Evolutionary conservation across 2,113 vertebrate species (phyloP).

Genomic region (Terrapene triunguis): DNA sequence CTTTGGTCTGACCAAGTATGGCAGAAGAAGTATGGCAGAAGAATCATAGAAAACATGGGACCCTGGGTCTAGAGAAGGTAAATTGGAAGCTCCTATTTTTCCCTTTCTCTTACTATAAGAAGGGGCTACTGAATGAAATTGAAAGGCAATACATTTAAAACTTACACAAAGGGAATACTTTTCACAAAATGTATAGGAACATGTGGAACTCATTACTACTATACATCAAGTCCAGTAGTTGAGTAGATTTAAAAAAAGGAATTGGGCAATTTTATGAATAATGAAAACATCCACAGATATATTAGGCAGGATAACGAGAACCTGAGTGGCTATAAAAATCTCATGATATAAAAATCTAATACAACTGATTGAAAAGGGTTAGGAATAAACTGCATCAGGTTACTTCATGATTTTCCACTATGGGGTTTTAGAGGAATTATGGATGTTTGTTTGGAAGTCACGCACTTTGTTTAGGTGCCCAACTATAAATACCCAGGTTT

Average conservation of each 20-base stretch:
- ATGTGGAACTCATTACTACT: not conserved
- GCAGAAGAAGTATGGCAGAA: rapidly evolving
- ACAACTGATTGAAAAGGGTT: not conserved
- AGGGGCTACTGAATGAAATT: not conserved
- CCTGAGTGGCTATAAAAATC: not conserved
- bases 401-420: not conserved
- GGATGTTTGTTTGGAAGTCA: not conserved
- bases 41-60: not conserved
- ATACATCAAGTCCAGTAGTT: not conserved
- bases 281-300: not conserved
- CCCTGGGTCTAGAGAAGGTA: not conserved
- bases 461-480: not conserved
- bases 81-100: not conserved
- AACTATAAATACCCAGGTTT: not conserved
- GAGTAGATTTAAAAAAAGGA: not conserved
- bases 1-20: no score
- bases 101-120: not conserved
- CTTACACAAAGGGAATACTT: not conserved
- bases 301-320: not conserved
- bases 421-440: not conserved
- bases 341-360: not conserved
- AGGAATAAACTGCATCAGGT: not conserved
- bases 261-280: not conserved
- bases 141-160: not conserved
- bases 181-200: not conserved